These are phyloP conservation scores for Octopus bimaculoides DNA, from an alignment of 1,140 invertebrate species.

Conservation along the genomic window DNA sequence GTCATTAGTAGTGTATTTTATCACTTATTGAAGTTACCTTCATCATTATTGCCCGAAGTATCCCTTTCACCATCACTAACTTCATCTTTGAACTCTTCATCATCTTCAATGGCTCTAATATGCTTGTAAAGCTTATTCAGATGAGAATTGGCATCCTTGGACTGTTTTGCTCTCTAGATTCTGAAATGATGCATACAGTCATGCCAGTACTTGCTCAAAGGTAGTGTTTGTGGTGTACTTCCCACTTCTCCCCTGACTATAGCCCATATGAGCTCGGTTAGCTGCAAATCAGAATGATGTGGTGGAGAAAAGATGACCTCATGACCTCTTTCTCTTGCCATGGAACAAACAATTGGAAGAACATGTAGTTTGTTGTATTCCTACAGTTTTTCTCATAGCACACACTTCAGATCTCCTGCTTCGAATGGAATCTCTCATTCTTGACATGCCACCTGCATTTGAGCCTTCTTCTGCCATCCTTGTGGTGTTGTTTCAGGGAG, in stretches of 20 bases:
- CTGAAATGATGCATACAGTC: background rate
- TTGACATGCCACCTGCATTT: background rate
- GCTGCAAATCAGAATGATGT: background rate
- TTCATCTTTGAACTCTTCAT: background rate
- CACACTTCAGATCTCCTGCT: background rate
- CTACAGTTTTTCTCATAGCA: background rate
- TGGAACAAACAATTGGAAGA: background rate
- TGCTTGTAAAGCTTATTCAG: background rate
- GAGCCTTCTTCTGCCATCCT: background rate
- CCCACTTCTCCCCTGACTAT: background rate
- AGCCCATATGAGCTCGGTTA: background rate
- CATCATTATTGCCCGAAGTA: background rate
- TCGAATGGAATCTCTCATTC: background rate
- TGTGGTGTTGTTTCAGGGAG: background rate
- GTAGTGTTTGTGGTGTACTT: background rate
- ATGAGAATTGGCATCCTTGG: background rate
- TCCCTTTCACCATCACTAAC: background rate
- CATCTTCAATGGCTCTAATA: background rate
- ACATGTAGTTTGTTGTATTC: constrained; percentile 1
- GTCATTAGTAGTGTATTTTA: background rate
- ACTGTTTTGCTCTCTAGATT: too few species aligned
- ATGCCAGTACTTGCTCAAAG: background rate
- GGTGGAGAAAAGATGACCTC: background rate
- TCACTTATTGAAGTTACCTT: background rate
- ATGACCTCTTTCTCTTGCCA: constrained; percentile 2